Conservation (phyloP, 2,888 invertebrate species). For the Thyatira batis region DNA sequence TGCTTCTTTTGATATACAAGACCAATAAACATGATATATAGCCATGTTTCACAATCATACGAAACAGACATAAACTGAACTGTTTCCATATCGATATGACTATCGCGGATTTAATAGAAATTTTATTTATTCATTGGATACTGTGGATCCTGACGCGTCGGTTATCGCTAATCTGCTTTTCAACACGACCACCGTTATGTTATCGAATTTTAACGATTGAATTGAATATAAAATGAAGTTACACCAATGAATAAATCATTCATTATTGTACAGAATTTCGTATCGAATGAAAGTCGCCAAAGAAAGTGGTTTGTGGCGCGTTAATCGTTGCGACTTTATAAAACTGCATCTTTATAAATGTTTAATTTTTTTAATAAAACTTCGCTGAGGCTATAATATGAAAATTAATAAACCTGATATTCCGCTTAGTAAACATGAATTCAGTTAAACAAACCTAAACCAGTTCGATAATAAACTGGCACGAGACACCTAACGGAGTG, state of each 20-base stretch:
- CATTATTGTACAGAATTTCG: background rate
- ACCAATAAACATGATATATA: constrained; percentile 5
- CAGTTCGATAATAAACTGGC: constrained; percentile 30
- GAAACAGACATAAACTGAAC: background rate
- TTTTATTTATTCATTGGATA: constrained; percentile 50
- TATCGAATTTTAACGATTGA: constrained; percentile 21
- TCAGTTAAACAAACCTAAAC: constrained; percentile 37
- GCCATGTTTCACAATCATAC: constrained; percentile 4
- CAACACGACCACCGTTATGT: constrained; percentile 31
- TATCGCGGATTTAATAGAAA: constrained; percentile 22
- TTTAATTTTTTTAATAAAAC: background rate
- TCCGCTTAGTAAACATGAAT: constrained; percentile 22
- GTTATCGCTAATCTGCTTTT: constrained; percentile 39
- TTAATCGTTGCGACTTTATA: background rate
- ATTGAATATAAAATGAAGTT: constrained; percentile 19
- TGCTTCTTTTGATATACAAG: background rate
- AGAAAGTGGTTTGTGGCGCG: background rate
- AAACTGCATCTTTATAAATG: background rate
- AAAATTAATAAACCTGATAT: constrained; percentile 16
- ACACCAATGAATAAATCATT: constrained; percentile 1
- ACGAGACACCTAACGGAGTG: constrained; percentile 41
- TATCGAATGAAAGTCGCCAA: background rate
- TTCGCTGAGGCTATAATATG: background rate
- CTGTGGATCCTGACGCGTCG: constrained; percentile 39
- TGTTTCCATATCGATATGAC: constrained; percentile 8